Evolutionary conservation across 2,113 vertebrate species (phyloP), one percentile per base, ranked within the genome.

Genomic region (Eublepharis macularius): DNA sequence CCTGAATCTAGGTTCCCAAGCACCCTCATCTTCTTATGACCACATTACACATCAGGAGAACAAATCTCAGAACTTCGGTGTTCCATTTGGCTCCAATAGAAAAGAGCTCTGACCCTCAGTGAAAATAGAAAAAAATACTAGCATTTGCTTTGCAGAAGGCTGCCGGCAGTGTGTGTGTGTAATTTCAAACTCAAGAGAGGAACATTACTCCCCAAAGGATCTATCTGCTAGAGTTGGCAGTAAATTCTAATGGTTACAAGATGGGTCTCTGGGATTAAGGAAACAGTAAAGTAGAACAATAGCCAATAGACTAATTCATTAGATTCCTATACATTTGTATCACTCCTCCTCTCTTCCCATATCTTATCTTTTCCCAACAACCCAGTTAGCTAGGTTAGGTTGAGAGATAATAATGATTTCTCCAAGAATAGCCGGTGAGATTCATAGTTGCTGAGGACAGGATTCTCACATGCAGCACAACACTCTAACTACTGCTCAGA

Each of bases 261-360:
- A 51, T 80, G 72, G 66, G 3, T 84, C 13, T 85, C 90, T 90
- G 47, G 65, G 60, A 66, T 86, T 77, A 85, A 36, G 68, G 4
- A 82, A 0, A 63, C 66, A 82, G 5, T 14, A 69, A 80, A 84
- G 7, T 1, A 12, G 1, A 2, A 63, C 60, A 21, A 8, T 12
- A 26, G 19, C 21, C 24, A 43, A 2, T 45, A 24, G 29, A 45
- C 24, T 6, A 75, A n/a, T 24, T 45, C 12, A 74, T 29, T 74
- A 9, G 43, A 45, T 43, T 47, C 32, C 2, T 47, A 47, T 13
- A 29, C 12, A 26, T 26, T 32, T 74, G 1, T 74, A 24, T 74
- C 41, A 74, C 43, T n/a, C 1, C 32, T 16, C 4, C 41, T 43
- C 24, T 49, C 43, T n/a, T 14, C 32, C 12, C 32, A 5, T 63